Evolutionary conservation across 2,113 vertebrate genomes (phyloP).

Genomic region (Sinocyclocheilus anophthalmus): DNA sequence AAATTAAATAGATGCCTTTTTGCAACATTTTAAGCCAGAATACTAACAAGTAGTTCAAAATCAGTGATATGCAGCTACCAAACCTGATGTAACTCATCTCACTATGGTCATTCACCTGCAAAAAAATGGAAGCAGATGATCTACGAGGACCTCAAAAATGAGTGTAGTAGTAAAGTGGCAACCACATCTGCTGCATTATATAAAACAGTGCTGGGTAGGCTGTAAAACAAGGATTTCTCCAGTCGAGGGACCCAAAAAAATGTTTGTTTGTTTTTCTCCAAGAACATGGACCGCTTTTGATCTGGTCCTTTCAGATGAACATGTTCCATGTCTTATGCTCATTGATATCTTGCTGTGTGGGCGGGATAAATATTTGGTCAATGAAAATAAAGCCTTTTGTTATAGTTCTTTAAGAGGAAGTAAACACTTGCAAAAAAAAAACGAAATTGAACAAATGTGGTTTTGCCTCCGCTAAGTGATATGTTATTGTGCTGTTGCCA

Average conservation of each 20-base stretch:
- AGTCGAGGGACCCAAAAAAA: background rate
- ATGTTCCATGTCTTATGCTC: background rate
- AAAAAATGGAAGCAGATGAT: background rate
- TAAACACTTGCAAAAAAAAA: background rate
- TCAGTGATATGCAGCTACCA: background rate
- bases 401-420: background rate
- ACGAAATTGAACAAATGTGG: background rate
- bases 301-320: background rate
- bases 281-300: slow-evolving; percentile 23
- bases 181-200: slow-evolving; percentile 48
- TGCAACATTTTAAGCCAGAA: background rate
- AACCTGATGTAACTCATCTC: background rate
- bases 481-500: background rate
- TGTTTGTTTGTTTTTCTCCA: slow-evolving; percentile 3
- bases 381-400: slow-evolving; percentile 16
- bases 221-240: slow-evolving; percentile 35
- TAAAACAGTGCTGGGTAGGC: slow-evolving; percentile 34
- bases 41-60: background rate
- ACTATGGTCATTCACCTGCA: background rate
- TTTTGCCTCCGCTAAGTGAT: background rate
- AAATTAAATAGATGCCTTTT: background rate
- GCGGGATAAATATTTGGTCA: background rate
- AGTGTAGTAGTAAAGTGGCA: background rate
- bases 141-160: background rate
- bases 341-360: background rate